phyloP scores from a whole-genome alignment of 2,888 invertebrate genomes.

The Caenorhabditis sulstoni region DNA sequence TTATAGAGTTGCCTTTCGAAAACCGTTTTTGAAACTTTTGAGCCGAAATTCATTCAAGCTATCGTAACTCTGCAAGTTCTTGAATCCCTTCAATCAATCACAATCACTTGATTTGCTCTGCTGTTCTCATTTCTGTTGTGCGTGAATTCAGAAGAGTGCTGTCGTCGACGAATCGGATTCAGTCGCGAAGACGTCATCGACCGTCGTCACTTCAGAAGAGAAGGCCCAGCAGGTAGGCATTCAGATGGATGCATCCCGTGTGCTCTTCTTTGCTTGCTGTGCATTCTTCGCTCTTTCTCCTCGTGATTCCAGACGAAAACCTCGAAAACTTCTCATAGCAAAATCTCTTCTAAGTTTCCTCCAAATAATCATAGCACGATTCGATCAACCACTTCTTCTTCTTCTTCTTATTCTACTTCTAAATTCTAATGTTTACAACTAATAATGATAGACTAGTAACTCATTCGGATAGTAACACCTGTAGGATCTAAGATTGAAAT shows the following conservation, averaged over 20 bases:
- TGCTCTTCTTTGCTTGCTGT: conserved; percentile 20
- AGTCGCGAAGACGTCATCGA: conserved; percentile 17
- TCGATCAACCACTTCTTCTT: conserved; percentile 45
- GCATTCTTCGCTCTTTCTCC: conserved; percentile 22
- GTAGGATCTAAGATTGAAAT: conserved; percentile 14
- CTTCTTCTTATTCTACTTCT: not conserved
- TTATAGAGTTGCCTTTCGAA: too few relatives aligned
- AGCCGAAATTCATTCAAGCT: too few relatives aligned
- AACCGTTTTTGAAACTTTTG: too few relatives aligned
- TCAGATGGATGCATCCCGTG: conserved; percentile 52
- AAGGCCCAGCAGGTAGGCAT: conserved; percentile 40
- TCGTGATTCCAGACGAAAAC: conserved; percentile 24
- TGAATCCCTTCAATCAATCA: conserved; percentile 4
- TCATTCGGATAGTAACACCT: conserved; percentile 6
- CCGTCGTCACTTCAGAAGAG: conserved; percentile 28
- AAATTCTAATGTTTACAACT: not conserved
- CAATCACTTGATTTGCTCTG: conserved; percentile 22
- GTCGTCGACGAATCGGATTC: conserved; percentile 21
- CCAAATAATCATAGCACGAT: conserved; percentile 47
- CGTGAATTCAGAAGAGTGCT: conserved; percentile 40
- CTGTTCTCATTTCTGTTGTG: conserved; percentile 22
- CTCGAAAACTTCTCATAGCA: conserved; percentile 17
- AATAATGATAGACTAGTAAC: not conserved
- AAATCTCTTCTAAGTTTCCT: conserved; percentile 18
- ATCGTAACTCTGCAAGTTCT: too few relatives aligned